Evolutionary conservation across 2,797 vertebrate genomes (phyloP).

Genomic region (Lutjanus argentimaculatus): DNA sequence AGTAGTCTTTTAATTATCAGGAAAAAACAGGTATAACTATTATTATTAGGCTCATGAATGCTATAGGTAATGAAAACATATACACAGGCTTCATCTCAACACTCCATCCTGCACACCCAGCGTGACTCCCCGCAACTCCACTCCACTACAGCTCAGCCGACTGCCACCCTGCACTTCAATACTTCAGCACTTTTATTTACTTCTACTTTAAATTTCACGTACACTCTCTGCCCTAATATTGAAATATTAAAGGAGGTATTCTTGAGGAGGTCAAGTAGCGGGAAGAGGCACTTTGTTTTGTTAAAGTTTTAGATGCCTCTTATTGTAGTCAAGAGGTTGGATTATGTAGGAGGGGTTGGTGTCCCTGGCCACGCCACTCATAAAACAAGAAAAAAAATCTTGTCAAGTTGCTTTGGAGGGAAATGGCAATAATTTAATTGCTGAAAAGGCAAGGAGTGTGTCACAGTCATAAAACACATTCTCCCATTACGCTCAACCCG

Average conservation of each 20-base stretch:
- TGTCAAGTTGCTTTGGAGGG: conserved; percentile 20
- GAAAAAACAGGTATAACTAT: conserved; percentile 27
- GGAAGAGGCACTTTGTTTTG: conserved; percentile 62
- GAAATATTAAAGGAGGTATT: conserved; percentile 64
- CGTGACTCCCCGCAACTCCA: conserved; percentile 6
- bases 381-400: conserved; percentile 29
- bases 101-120: conserved; percentile 4
- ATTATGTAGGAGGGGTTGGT: conserved; percentile 1
- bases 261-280: conserved; percentile 48
- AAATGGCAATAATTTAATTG: conserved; percentile 18
- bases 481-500: conserved; percentile 1
- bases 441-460: conserved; percentile 18
- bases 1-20: conserved; percentile 37
- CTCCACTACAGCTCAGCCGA: conserved; percentile 12
- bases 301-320: conserved; percentile 62
- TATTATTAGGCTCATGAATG: conserved; percentile 43
- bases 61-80: conserved; percentile 20
- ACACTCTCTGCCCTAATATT: conserved; percentile 54
- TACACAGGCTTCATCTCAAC: conserved; percentile 19
- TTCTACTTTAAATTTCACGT: conserved; percentile 46
- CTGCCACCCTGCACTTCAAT: conserved; percentile 43
- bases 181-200: conserved; percentile 62
- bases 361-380: conserved; percentile 25
- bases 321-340: conserved; percentile 15
- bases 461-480: conserved; percentile 17